These are phyloP conservation scores for Oreohelix idahoensis DNA, from an alignment of 1,140 invertebrate genomes.

Conservation along the genomic window DNA sequence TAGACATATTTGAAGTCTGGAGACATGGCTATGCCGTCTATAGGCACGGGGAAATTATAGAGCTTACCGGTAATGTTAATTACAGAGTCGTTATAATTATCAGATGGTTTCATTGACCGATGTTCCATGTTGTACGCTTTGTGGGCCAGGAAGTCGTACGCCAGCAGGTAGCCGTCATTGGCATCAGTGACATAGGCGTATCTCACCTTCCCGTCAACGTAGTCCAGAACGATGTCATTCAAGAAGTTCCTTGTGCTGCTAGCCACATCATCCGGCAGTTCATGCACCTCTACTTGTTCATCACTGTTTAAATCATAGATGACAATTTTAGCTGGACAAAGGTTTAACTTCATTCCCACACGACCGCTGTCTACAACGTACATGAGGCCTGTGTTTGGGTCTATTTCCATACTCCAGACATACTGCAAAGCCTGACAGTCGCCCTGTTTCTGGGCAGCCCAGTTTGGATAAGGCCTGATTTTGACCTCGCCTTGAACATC, in stretches of 20 bases:
- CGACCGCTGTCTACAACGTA: conserved; percentile 59
- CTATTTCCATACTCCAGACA: conserved; percentile 59
- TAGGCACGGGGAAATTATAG: background rate
- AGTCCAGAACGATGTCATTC: conserved; percentile 46
- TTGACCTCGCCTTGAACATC: background rate
- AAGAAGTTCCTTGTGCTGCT: conserved; percentile 47
- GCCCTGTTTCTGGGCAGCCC: background rate
- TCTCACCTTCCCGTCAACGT: background rate
- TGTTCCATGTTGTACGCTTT: conserved; percentile 46
- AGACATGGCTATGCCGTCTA: conserved; percentile 59
- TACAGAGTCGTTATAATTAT: background rate
- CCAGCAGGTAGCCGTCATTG: conserved; percentile 46
- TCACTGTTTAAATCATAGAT: conserved; percentile 55
- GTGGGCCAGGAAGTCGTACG: conserved; percentile 48
- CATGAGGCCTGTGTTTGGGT: conserved; percentile 59
- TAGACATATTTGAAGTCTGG: conserved; percentile 53
- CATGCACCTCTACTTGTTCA: conserved; percentile 40
- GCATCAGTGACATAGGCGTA: conserved; percentile 61
- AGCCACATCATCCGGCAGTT: conserved; percentile 46
- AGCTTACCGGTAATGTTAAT: background rate
- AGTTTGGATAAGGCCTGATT: conserved; percentile 51
- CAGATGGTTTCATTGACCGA: conserved; percentile 6
- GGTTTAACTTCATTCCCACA: conserved; percentile 15
- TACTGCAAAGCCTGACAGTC: conserved; percentile 46
- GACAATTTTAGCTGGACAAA: conserved; percentile 57